Percentiles rank a stretch among this genome's conserved stretches.
Conservation (phyloP, 30 jellyfish, hydroid and myxozoan genomes). For the Hydra vulgaris region DNA sequence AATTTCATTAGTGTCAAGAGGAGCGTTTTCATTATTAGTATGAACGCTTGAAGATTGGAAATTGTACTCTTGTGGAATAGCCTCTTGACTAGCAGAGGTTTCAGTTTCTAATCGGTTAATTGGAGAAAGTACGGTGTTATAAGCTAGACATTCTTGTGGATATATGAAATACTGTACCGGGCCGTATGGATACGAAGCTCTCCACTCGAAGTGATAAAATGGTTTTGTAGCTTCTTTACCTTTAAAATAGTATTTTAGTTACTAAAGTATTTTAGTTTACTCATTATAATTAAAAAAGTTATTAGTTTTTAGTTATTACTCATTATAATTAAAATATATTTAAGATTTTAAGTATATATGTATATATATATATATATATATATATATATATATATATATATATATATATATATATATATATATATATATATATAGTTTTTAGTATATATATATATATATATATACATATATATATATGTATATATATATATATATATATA, state of each 20-base stretch:
- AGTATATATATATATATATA: too few relatives aligned
- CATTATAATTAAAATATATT: too few relatives aligned
- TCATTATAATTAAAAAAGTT: too few relatives aligned
- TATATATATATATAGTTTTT: too few relatives aligned
- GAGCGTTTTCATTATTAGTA: not conserved
- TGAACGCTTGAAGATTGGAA: not conserved
- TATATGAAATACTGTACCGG: not conserved
- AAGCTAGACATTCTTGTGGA: not conserved
- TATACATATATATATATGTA: too few relatives aligned
- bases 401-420: too few relatives aligned
- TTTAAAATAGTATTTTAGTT: not conserved
- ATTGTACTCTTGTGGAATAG: not conserved
- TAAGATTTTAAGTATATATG: too few relatives aligned
- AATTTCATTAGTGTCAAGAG: not conserved
- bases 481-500: too few relatives aligned
- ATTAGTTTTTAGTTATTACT: too few relatives aligned
- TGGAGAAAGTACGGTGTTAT: not conserved
- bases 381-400: too few relatives aligned
- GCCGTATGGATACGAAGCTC: not conserved
- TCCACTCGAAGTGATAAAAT: not conserved
- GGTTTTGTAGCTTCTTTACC: not conserved
- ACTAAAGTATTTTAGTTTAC: too few relatives aligned
- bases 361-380: too few relatives aligned
- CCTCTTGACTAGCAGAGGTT: not conserved
- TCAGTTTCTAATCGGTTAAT: not conserved